A percentile compares a stretch with the other conserved stretches of the same genome.
phyloP scores from a whole-genome alignment of 2,888 invertebrate genomes.

The Pheosia gnoma region DNA sequence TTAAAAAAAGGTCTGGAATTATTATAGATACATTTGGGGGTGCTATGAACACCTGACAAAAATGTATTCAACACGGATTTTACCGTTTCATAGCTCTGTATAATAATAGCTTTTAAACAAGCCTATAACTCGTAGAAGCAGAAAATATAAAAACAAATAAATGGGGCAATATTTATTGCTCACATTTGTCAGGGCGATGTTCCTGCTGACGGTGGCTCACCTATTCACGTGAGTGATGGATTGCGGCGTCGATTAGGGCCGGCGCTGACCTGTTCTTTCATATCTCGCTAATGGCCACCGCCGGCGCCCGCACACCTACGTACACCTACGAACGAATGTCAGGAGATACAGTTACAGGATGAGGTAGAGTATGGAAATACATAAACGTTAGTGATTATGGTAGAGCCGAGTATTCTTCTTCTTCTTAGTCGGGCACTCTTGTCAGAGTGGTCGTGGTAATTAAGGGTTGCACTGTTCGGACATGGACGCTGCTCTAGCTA shows the following conservation, averaged over 20 bases:
- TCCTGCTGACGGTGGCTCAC: conserved; percentile 61
- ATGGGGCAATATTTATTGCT: conserved; percentile 5
- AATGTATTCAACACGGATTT: too few species aligned
- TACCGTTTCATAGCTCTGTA: neutral
- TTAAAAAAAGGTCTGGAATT: too few species aligned
- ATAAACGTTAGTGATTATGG: too few species aligned
- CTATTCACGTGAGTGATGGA: conserved; percentile 82
- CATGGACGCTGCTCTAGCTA: too few species aligned
- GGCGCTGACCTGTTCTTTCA: conserved; percentile 82
- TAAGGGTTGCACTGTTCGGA: too few species aligned
- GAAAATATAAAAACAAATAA: neutral
- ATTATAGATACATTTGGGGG: too few species aligned
- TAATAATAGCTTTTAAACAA: neutral
- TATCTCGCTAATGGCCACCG: conserved; percentile 79
- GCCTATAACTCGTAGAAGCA: neutral
- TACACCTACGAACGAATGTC: conserved; percentile 24
- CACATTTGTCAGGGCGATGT: conserved; percentile 8
- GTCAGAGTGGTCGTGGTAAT: too few species aligned
- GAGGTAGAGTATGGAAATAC: conserved; percentile 15
- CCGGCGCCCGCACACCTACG: conserved; percentile 27
- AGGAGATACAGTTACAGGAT: conserved; percentile 38
- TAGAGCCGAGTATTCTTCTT: too few species aligned
- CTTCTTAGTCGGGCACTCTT: too few species aligned
- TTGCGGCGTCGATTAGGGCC: conserved; percentile 82
- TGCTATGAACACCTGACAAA: too few species aligned